Conservation (phyloP, 1,140 invertebrate genomes). For the Drosophila micromelanica region DNA sequence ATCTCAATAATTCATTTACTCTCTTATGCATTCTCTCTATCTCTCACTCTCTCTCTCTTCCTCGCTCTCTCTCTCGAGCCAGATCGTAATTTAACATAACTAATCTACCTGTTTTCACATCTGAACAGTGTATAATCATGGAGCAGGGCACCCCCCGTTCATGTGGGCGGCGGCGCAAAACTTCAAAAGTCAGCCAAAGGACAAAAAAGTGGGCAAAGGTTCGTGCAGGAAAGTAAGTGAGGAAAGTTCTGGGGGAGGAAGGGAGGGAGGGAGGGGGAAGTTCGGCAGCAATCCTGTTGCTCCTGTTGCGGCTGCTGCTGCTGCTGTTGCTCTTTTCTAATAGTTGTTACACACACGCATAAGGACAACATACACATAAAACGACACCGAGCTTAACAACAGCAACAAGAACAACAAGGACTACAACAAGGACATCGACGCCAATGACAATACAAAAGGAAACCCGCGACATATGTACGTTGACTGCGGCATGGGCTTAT, state of each 20-base stretch:
- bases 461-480: constrained; percentile 59
- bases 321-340: constrained; percentile 64
- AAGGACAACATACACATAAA: constrained; percentile 46
- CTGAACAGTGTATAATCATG: constrained; percentile 4
- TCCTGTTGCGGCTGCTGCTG: constrained; percentile 40
- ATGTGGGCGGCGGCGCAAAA: constrained; percentile 29
- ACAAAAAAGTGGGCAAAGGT: constrained; percentile 23
- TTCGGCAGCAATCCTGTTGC: constrained; percentile 56
- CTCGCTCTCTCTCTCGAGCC: too few species aligned
- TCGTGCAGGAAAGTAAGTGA: not conserved
- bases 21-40: too few species aligned
- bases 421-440: constrained; percentile 45
- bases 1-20: too few species aligned
- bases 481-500: constrained; percentile 54
- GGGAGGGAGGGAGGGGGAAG: too few species aligned
- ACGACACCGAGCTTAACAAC: constrained; percentile 39
- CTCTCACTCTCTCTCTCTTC: too few species aligned
- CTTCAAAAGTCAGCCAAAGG: constrained; percentile 60
- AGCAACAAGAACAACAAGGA: constrained; percentile 19
- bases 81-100: too few species aligned
- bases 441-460: constrained; percentile 61
- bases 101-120: too few species aligned
- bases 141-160: constrained; percentile 4
- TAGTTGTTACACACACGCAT: constrained; percentile 69
- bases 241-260: too few species aligned